Conservation (phyloP, 2,888 invertebrate species). For the Trilocha varians region DNA sequence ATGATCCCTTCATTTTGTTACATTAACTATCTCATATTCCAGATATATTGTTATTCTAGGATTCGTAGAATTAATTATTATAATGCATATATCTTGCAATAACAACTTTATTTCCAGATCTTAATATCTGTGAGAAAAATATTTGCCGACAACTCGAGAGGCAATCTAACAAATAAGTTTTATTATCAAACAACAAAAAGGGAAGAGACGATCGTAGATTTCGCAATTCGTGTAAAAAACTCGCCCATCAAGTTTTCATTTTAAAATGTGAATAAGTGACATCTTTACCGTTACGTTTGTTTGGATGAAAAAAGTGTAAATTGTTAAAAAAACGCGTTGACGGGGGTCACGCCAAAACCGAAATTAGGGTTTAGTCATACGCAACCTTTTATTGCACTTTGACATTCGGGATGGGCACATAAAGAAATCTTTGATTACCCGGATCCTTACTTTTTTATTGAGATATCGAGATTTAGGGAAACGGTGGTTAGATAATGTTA, state of each 20-base stretch:
- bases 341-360: slow-evolving; percentile 67
- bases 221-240: slow-evolving; percentile 42
- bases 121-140: slow-evolving; percentile 53
- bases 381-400: slow-evolving; percentile 68
- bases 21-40: slow-evolving; percentile 43
- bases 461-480: slow-evolving; percentile 54
- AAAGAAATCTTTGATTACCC: slow-evolving; percentile 57
- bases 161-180: slow-evolving; percentile 36
- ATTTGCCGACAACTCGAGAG: slow-evolving; percentile 32
- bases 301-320: slow-evolving; percentile 57
- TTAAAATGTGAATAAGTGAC: slow-evolving; percentile 56
- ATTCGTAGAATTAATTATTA: not conserved
- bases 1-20: slow-evolving; percentile 21
- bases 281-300: slow-evolving; percentile 57
- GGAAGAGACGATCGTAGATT: slow-evolving; percentile 52
- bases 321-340: slow-evolving; percentile 57
- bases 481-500: slow-evolving; percentile 60
- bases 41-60: slow-evolving; percentile 26
- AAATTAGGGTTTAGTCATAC: slow-evolving; percentile 64
- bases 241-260: slow-evolving; percentile 69
- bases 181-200: slow-evolving; percentile 32
- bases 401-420: slow-evolving; percentile 53
- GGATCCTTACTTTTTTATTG: slow-evolving; percentile 53
- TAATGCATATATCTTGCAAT: too few relatives aligned
- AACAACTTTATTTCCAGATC: slow-evolving; percentile 9